phyloP scores from a whole-genome alignment of 2,113 vertebrate species.

The Tinamus guttatus region DNA sequence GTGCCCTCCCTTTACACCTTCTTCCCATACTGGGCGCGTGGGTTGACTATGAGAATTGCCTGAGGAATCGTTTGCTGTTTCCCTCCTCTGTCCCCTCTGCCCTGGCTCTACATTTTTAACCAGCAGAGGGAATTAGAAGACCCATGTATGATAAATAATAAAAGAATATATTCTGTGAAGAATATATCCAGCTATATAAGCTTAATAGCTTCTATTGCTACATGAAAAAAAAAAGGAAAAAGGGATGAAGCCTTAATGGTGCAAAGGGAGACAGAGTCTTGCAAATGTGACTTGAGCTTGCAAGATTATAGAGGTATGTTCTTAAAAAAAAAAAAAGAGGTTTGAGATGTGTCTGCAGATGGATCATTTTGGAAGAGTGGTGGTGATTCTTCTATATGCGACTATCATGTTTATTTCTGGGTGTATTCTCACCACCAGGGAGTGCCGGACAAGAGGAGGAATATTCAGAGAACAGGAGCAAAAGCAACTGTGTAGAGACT shows the following conservation, averaged over 20 bases:
- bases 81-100: background rate
- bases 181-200: background rate
- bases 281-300: background rate
- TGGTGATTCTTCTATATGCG: background rate
- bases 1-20: background rate
- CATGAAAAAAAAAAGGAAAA: background rate
- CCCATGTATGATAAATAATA: rapidly evolving
- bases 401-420: background rate
- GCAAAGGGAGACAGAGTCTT: background rate
- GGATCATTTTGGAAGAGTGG: background rate
- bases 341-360: background rate
- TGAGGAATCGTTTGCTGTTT: background rate
- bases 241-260: background rate
- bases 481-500: background rate
- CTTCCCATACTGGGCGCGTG: background rate
- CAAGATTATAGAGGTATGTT: background rate
- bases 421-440: background rate
- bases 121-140: slow-evolving; percentile 4
- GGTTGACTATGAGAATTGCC: background rate
- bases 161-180: background rate
- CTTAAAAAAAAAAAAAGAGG: background rate
- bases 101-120: background rate
- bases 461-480: background rate
- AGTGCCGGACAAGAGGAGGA: background rate
- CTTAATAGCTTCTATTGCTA: background rate